phyloP scores from a whole-genome alignment of 2,113 vertebrate species.

The Ondatra zibethicus region DNA sequence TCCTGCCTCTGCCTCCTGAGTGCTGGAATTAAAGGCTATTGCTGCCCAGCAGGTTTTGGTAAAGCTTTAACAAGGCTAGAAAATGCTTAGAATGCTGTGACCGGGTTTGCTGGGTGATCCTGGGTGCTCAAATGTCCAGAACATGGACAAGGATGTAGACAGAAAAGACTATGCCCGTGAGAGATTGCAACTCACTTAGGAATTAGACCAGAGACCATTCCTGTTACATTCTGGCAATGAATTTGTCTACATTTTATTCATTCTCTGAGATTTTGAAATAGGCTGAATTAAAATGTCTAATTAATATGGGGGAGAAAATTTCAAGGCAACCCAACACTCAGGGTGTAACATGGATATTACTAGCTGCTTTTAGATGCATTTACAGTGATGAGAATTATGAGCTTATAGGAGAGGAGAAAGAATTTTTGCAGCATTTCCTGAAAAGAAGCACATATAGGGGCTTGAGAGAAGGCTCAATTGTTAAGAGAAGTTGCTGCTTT shows the following conservation, averaged over 20 bases:
- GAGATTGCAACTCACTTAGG: background rate
- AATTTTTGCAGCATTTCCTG: background rate
- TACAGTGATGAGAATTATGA: background rate
- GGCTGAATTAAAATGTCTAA: background rate
- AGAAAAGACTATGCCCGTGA: background rate
- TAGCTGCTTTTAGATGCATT: background rate
- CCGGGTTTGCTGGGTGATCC: background rate
- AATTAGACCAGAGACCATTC: background rate
- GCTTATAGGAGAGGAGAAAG: background rate
- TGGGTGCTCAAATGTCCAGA: background rate
- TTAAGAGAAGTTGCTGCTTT: background rate
- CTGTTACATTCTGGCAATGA: background rate
- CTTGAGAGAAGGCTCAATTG: background rate
- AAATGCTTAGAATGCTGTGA: background rate
- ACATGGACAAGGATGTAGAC: background rate
- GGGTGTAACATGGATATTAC: background rate
- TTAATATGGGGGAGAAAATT: background rate
- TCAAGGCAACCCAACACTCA: background rate
- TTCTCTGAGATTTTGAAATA: background rate
- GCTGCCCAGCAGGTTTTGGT: too few species aligned
- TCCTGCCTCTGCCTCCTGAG: too few species aligned
- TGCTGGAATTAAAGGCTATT: too few species aligned
- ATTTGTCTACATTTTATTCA: background rate
- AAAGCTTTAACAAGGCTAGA: background rate
- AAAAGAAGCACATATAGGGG: background rate